phyloP scores from a whole-genome alignment of 2,797 vertebrate genomes.

The Sebastiscus albofasciatus region DNA sequence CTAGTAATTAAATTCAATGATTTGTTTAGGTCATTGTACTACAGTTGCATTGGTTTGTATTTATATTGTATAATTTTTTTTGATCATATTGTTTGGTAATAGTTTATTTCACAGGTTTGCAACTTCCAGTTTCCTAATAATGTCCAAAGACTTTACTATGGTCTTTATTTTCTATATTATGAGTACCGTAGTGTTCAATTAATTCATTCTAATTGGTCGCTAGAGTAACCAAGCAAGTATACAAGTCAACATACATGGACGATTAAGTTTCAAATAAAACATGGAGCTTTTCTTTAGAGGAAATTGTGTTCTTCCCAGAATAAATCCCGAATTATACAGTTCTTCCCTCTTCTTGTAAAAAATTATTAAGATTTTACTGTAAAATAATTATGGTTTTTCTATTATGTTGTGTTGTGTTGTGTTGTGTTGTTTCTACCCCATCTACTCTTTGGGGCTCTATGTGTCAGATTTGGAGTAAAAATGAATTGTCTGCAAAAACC shows the following conservation, averaged over 20 bases:
- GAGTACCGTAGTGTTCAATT: not conserved
- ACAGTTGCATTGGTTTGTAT: not conserved
- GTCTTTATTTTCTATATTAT: not conserved
- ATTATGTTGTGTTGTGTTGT: not conserved
- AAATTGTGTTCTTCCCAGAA: not conserved
- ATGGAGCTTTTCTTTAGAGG: not conserved
- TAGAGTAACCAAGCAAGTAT: not conserved
- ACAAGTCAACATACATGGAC: not conserved
- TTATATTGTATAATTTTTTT: not conserved
- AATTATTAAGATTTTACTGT: not conserved
- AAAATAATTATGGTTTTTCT: not conserved
- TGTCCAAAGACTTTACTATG: not conserved
- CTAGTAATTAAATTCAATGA: not conserved
- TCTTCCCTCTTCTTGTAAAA: not conserved
- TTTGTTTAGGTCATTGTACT: not conserved
- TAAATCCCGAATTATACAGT: not conserved
- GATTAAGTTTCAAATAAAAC: not conserved
- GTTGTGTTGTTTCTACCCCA: not conserved
- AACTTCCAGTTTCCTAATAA: not conserved
- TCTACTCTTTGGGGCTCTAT: not conserved
- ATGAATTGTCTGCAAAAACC: slow-evolving; percentile 1
- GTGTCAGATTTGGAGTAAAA: not conserved
- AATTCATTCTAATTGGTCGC: not conserved
- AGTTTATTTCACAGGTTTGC: not conserved
- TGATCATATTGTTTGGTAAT: not conserved